These are phyloP conservation scores for Trichopria drosophilae DNA, from an alignment of 2,888 invertebrate species.

Conservation along the genomic window DNA sequence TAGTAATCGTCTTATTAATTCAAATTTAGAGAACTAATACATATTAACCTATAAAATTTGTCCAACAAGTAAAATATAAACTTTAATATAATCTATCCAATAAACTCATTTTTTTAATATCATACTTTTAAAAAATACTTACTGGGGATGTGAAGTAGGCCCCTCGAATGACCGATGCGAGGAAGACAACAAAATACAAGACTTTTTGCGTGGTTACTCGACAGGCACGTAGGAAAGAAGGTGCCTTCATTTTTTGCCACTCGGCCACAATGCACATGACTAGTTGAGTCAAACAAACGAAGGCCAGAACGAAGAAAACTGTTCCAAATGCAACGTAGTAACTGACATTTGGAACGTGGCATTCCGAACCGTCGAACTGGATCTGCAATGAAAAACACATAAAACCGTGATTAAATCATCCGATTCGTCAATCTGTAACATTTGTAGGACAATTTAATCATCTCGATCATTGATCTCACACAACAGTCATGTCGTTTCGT, in stretches of 20 bases:
- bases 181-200: slow-evolving; percentile 82
- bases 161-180: slow-evolving; percentile 82
- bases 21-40: no score
- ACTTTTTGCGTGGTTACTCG: slow-evolving; percentile 88
- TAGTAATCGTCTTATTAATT: no score
- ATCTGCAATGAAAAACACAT: slow-evolving; percentile 56
- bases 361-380: slow-evolving; percentile 78
- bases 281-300: slow-evolving; percentile 82
- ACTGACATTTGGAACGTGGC: slow-evolving; percentile 80
- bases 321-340: slow-evolving; percentile 68
- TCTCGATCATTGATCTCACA: no score
- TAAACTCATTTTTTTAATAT: no score
- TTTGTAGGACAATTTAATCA: no score
- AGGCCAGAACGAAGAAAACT: slow-evolving; percentile 79
- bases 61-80: no score
- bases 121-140: slow-evolving; percentile 56
- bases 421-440: no score
- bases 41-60: no score
- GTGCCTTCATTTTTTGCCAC: slow-evolving; percentile 81
- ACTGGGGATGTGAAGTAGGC: slow-evolving; percentile 90
- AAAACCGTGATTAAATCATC: no score
- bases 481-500: no score
- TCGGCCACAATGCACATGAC: slow-evolving; percentile 81
- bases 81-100: no score
- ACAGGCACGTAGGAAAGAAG: slow-evolving; percentile 79